A percentile compares a stretch with the other conserved stretches of the same genome.
phyloP scores from a whole-genome alignment of 2,113 vertebrate genomes.

The Eretmochelys imbricata region DNA sequence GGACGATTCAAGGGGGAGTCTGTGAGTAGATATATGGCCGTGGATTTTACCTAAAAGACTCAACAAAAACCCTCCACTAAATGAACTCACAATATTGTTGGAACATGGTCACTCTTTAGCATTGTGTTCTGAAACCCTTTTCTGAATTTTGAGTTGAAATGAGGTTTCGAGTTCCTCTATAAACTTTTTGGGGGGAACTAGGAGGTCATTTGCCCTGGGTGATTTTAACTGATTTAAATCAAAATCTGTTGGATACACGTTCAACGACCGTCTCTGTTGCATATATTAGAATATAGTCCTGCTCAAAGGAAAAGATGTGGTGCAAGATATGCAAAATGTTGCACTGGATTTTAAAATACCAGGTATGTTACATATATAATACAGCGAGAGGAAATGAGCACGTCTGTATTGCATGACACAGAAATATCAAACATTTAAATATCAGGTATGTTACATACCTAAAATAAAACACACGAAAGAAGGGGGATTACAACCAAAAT shows the following conservation, averaged over 20 bases:
- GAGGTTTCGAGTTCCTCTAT: not conserved
- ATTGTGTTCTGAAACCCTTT: not conserved
- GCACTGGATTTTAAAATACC: not conserved
- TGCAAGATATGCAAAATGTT: not conserved
- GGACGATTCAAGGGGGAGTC: not conserved
- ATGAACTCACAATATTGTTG: not conserved
- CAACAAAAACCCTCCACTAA: not conserved
- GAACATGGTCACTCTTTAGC: not conserved
- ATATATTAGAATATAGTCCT: not conserved
- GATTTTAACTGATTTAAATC: not conserved
- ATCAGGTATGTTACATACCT: not conserved
- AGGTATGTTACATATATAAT: not conserved
- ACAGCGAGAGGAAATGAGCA: not conserved
- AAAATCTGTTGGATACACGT: not conserved
- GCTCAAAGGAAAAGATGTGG: not conserved
- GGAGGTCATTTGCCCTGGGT: not conserved
- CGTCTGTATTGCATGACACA: not conserved
- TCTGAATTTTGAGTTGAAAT: not conserved
- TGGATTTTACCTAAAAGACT: not conserved
- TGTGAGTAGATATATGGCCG: not conserved
- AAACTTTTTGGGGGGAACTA: no score
- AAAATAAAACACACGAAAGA: not conserved
- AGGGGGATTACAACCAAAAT: not conserved
- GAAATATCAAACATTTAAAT: not conserved
- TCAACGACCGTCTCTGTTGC: not conserved